A percentile compares a stretch with the other conserved stretches of the same genome.
phyloP scores from a whole-genome alignment of 53 echinoderm and acorn worm species.

The Henricia sp. region DNA sequence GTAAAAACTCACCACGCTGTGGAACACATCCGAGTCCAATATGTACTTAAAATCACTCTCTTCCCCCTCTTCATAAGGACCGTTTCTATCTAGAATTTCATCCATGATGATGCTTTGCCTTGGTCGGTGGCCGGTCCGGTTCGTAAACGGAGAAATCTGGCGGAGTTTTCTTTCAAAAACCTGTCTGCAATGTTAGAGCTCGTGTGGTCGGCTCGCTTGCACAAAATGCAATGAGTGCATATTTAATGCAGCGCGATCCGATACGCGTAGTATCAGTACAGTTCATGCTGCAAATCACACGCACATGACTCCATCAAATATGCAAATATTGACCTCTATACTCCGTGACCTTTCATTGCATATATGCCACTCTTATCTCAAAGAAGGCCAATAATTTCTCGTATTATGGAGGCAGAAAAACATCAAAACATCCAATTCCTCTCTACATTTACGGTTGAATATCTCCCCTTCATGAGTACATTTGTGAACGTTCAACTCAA shows the following conservation, averaged over 20 bases:
- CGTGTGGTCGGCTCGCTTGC: constrained; percentile 10
- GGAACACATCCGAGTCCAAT: constrained; percentile 92
- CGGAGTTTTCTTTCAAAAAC: constrained; percentile 17
- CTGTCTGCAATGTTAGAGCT: not conserved
- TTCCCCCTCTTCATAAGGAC: constrained; percentile 77
- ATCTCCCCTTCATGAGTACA: not conserved
- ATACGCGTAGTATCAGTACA: not conserved
- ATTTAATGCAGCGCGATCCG: not conserved
- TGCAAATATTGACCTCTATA: constrained; percentile 11
- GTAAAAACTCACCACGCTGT: constrained; percentile 82
- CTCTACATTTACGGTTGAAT: not conserved
- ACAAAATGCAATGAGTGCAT: constrained; percentile 25
- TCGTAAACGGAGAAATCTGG: constrained; percentile 89
- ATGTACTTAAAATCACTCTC: constrained; percentile 95
- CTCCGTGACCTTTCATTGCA: not conserved
- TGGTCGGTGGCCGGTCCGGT: constrained; percentile 95
- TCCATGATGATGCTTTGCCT: constrained; percentile 96
- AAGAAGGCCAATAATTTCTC: too few relatives aligned
- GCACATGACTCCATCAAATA: constrained; percentile 2
- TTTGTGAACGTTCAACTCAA: not conserved
- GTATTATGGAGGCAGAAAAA: not conserved
- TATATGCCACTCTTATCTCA: too few relatives aligned
- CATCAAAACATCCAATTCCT: not conserved
- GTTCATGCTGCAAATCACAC: not conserved
- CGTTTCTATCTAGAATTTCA: constrained; percentile 83